phyloP scores from a whole-genome alignment of 2,113 vertebrate genomes.

The Paraplagusia blochii region DNA sequence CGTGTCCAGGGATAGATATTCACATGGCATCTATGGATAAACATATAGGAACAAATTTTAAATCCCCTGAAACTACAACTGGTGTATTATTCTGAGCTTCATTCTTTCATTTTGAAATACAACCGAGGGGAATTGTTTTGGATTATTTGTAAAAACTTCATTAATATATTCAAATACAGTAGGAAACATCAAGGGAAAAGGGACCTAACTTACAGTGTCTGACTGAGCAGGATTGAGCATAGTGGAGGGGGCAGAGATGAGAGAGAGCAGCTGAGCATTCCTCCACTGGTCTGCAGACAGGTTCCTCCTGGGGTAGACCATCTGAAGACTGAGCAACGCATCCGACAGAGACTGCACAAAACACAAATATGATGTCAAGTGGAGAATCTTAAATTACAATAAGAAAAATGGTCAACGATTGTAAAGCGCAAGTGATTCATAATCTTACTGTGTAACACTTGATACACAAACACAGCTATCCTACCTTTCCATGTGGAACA shows the following conservation, averaged over 20 bases:
- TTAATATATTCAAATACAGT: too few relatives aligned
- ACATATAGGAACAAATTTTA: not conserved
- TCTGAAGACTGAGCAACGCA: conserved; percentile 93
- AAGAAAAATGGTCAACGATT: too few relatives aligned
- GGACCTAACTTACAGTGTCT: conserved; percentile 77
- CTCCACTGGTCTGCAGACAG: conserved; percentile 98
- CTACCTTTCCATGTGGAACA: conserved; percentile 96
- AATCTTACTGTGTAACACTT: too few relatives aligned
- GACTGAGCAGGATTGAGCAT: conserved; percentile 99
- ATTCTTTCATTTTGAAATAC: too few relatives aligned
- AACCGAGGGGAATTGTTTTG: too few relatives aligned
- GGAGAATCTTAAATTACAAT: too few relatives aligned
- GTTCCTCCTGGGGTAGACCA: conserved; percentile 97
- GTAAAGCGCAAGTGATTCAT: too few relatives aligned
- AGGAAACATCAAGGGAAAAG: not conserved
- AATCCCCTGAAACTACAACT: too few relatives aligned
- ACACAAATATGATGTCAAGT: not conserved
- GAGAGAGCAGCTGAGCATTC: conserved; percentile 94
- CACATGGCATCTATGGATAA: conserved; percentile 88
- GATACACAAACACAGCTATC: not conserved
- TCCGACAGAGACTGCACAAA: conserved; percentile 89
- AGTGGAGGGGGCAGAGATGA: conserved; percentile 96
- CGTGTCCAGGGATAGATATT: conserved; percentile 94
- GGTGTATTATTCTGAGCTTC: too few relatives aligned
- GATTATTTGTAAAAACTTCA: too few relatives aligned